Conservation (phyloP, 37 sponge, comb jelly and placozoan species). For the Beroe forskalii region DNA sequence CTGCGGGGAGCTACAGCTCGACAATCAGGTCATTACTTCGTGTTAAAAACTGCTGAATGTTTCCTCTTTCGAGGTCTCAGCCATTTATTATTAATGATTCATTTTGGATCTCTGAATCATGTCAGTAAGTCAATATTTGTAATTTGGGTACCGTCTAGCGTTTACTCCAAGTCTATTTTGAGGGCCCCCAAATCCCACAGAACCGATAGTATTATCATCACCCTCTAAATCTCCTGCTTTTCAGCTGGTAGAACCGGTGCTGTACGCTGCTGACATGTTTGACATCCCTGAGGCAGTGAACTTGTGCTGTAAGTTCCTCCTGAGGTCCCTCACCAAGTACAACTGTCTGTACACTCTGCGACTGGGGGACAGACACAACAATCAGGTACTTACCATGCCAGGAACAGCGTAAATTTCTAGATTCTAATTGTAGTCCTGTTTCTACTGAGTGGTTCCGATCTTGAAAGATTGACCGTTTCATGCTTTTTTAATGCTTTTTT, state of each 20-base stretch:
- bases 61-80: background rate
- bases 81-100: too few species aligned
- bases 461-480: too few species aligned
- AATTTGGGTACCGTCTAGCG: too few species aligned
- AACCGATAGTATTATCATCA: too few species aligned
- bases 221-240: background rate
- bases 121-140: too few species aligned
- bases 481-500: too few species aligned
- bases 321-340: slow-evolving; percentile 50
- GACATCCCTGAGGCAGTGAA: slow-evolving; percentile 50
- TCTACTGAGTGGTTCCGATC: background rate
- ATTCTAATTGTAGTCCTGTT: background rate
- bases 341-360: slow-evolving; percentile 59
- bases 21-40: slow-evolving; percentile 10
- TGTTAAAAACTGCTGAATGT: background rate
- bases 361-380: slow-evolving; percentile 41
- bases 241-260: slow-evolving; percentile 32
- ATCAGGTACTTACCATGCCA: slow-evolving; percentile 20
- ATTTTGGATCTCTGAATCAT: too few species aligned
- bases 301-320: slow-evolving; percentile 53
- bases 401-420: too few species aligned
- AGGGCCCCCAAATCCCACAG: too few species aligned
- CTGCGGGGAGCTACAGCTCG: slow-evolving; percentile 31
- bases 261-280: slow-evolving; percentile 58
- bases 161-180: too few species aligned